phyloP scores from a whole-genome alignment of 2,797 vertebrate species.

The Phoebastria nigripes region DNA sequence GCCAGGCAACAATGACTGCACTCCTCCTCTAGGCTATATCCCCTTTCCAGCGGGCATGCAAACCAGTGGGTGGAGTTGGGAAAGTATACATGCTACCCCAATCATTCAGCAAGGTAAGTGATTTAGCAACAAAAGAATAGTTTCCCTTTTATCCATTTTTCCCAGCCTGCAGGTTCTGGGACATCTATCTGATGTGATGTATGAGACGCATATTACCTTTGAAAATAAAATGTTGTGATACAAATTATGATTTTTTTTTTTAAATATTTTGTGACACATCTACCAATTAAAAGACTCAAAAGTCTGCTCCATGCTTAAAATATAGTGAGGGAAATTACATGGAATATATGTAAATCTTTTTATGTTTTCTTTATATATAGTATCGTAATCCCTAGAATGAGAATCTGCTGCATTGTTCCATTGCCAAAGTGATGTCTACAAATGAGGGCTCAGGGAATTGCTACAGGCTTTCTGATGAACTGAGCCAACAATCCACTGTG shows the following conservation, averaged over 20 bases:
- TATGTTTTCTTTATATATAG: constrained; percentile 28
- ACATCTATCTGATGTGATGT: not conserved
- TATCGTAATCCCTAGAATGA: not conserved
- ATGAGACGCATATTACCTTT: not conserved
- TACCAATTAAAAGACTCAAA: not conserved
- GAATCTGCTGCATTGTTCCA: constrained; percentile 11
- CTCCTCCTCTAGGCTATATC: not conserved
- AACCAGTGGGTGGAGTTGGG: not conserved
- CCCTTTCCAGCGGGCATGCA: not conserved
- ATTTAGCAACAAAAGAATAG: not conserved
- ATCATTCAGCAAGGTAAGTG: not conserved
- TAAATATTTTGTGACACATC: not conserved
- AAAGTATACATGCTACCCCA: not conserved
- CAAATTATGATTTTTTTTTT: not conserved
- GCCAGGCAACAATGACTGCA: not conserved
- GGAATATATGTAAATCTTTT: constrained; percentile 22
- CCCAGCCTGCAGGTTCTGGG: not conserved
- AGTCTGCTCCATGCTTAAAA: not conserved
- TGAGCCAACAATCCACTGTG: constrained; percentile 48
- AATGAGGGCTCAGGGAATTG: constrained; percentile 53
- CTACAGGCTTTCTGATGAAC: constrained; percentile 51
- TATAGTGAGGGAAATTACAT: not conserved
- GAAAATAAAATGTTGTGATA: not conserved
- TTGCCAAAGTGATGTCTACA: constrained; percentile 27
- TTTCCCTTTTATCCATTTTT: not conserved